Base-by-base conservation (phyloP, 2,888 invertebrate genomes). In the Philhelius pedissequus region DNA sequence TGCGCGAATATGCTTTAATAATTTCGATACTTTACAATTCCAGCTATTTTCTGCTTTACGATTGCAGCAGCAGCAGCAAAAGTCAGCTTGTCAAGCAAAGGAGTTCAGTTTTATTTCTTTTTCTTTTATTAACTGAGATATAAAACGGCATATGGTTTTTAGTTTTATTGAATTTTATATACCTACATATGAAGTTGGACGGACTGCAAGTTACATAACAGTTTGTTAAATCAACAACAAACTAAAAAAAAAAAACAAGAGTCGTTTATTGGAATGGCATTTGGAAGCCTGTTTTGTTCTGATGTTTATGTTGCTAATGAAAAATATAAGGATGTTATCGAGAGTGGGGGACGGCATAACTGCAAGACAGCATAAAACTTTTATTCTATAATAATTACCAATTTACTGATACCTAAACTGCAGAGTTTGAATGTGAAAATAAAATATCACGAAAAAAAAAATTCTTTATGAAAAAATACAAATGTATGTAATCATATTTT, bases 1-100 rank as follows among this genome's bases (percentile, higher is more conserved):
- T 48, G 73, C 58, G 83, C 83, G 58, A 83, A 83, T 83, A 75
- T 83, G 79, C 78, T 83, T 83, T 83, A 75, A 83, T 83, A 83
- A 83, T 79, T 83, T 79, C 79, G 74, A 83, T 75, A 79, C 58
- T 79, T 75, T 75, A 79, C 74, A 79, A 70, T 74, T 79, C 74
- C 73, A 74, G 74, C 56, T 83, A 83, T 83, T 78, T 78, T 74
- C 40, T 79, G 69, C 54, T 69, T 78, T 76, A 66, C 35, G 70
- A 70, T 32, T 78, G 62, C 48, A 71, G 73, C 30, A 66, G 43
- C 20, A 3, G 48, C 43, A n/a, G 15, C 73, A 30, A 32, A 18
- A 52, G 32, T 30, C 54, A 54, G 20, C 32, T 56, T 56, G 56
- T 35, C 32, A 56, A 56, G 62, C 27, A 43, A 54, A 50, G 50